Percentiles rank a stretch among this genome's conserved stretches.
Conservation (phyloP, 2,113 vertebrate species). For the Amazona vittata region DNA sequence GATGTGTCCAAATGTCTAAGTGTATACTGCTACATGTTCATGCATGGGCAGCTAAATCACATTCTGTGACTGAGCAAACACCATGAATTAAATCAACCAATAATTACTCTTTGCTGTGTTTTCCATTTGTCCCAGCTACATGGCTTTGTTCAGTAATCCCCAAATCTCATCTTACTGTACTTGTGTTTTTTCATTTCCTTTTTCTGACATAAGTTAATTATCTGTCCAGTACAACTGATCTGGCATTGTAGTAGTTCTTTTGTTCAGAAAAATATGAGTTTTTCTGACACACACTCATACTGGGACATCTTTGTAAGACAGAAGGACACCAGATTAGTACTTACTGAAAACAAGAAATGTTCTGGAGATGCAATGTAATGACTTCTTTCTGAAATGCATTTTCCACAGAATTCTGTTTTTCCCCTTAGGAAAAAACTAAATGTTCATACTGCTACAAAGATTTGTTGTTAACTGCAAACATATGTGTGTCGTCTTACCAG, state of each 20-base stretch:
- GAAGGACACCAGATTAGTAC: background rate
- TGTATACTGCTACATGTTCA: background rate
- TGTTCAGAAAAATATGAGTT: background rate
- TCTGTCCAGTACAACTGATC: background rate
- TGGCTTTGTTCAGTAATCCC: background rate
- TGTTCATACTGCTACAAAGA: background rate
- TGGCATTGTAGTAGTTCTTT: background rate
- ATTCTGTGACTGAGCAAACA: background rate
- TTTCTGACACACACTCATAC: background rate
- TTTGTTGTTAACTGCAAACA: background rate
- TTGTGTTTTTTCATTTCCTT: background rate
- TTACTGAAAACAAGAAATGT: background rate
- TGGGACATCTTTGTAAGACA: background rate
- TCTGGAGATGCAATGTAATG: accelerated
- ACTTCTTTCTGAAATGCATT: background rate
- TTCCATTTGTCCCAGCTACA: background rate
- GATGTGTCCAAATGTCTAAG: too few species aligned
- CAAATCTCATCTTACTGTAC: background rate
- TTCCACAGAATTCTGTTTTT: background rate
- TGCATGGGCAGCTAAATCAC: background rate
- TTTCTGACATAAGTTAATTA: background rate
- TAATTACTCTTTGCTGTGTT: background rate
- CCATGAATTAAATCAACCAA: background rate
- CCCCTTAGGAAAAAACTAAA: background rate
- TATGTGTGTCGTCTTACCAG: background rate